Base-by-base conservation (phyloP, 1,140 invertebrate species). In the Megalopta genalis region DNA sequence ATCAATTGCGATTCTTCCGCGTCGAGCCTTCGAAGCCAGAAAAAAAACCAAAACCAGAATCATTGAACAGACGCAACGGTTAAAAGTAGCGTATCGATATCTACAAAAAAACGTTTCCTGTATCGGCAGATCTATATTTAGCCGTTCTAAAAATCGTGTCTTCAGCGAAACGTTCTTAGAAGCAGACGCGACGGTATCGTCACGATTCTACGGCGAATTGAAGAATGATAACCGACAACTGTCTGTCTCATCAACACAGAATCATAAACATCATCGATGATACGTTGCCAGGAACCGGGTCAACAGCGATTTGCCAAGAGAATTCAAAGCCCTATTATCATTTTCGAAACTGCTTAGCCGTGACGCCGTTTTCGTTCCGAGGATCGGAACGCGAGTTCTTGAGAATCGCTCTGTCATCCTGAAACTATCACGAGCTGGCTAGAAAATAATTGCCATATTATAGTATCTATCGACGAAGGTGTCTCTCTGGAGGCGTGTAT, bases 31-130 rank as follows among this genome's bases (percentile, higher is more conserved):
- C 32, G 42, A 46, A 12, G 42, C 14, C 42, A 46, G 42, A 46
- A 3, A 14, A 21, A 18, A 21, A 14, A 52, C 16, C 42, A 21
- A 6, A 21, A 16, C 6, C 5, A 7, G 21, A n/a, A n/a, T 57
- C n/a, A 21, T n/a, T n/a, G 6, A 57, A 5, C 21, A 57, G 0
- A 42, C 21, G 25, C n/a, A 57, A 37, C 7, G n/a, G n/a, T 23
- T 42, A 14, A 12, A 25, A 70, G 70, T 42, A 32, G 0, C 32
- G n/a, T 37, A 66, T 10, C 57, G 42, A 37, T 18, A 18, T 8
- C 49, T 46, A 62, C 49, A 18, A 71, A 77, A 77, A 77, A 77
- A 57, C 9, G 25, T 46, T 65, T 64, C 64, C 60, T 39, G 57
- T 46, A 72, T n/a, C 37, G 32, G 23, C 18, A 5, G 27, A 32